Conservation (phyloP, 2,797 vertebrate genomes). For the Nyctibius grandis region DNA sequence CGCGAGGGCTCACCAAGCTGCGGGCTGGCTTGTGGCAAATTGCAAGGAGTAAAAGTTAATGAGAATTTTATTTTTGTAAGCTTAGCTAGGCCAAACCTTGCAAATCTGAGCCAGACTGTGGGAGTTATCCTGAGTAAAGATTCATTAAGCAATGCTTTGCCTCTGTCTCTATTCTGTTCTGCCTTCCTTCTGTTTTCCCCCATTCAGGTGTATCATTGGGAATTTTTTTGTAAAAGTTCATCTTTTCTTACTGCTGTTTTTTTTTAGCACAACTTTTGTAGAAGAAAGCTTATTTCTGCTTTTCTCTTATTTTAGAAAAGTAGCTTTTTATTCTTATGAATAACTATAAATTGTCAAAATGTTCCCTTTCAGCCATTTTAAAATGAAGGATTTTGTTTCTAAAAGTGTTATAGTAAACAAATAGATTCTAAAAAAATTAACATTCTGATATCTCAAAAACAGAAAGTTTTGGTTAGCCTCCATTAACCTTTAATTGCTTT, state of each 20-base stretch:
- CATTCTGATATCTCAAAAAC: background rate
- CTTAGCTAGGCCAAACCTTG: background rate
- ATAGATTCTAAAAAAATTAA: background rate
- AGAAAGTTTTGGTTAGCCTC: background rate
- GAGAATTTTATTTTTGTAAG: background rate
- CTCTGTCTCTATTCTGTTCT: background rate
- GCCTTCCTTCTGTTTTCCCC: background rate
- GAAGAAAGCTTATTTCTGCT: background rate
- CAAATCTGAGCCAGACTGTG: background rate
- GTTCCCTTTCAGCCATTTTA: background rate
- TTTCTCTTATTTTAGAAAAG: background rate
- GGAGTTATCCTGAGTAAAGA: background rate
- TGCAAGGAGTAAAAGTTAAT: background rate
- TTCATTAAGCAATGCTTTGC: background rate
- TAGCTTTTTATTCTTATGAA: background rate
- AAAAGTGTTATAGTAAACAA: background rate
- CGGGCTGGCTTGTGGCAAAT: background rate
- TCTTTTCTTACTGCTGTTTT: background rate
- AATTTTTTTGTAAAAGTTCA: background rate
- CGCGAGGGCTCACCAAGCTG: background rate
- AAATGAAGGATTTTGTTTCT: background rate
- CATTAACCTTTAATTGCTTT: background rate
- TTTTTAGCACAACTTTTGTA: background rate
- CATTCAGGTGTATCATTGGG: background rate
- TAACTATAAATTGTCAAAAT: background rate